Evolutionary conservation across 2,113 vertebrate species (phyloP).

Genomic region (Nycticebus coucang): DNA sequence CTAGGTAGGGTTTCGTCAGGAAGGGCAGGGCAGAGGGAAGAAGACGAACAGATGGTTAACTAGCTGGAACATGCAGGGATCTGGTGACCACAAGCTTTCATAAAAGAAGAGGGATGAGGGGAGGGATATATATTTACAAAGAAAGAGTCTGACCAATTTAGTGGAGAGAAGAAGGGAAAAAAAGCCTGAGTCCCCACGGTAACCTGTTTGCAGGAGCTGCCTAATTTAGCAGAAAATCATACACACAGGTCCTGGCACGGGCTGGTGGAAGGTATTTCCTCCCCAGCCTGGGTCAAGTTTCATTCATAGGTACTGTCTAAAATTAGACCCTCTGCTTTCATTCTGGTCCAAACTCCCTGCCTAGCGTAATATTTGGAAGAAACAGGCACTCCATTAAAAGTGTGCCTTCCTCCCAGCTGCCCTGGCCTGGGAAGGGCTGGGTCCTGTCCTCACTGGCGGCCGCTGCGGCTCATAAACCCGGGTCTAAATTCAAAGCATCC

Average conservation of each 20-base stretch:
- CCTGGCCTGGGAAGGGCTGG: conserved; percentile 68
- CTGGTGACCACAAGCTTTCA: conserved; percentile 50
- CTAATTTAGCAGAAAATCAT: conserved; percentile 86
- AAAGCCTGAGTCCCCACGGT: conserved; percentile 80
- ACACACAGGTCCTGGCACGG: conserved; percentile 81
- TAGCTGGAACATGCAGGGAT: background rate
- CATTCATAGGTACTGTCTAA: conserved; percentile 89
- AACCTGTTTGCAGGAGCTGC: conserved; percentile 85
- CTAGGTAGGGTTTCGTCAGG: background rate
- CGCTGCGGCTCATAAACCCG: conserved; percentile 70
- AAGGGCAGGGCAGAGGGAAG: background rate
- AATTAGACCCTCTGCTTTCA: conserved; percentile 87
- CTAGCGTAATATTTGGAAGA: conserved; percentile 83
- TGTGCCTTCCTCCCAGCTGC: conserved; percentile 73
- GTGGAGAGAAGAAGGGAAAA: conserved; percentile 64
- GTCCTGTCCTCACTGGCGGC: conserved; percentile 67
- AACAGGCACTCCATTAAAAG: conserved; percentile 80
- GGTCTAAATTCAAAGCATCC: conserved; percentile 78
- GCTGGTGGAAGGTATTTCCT: conserved; percentile 86
- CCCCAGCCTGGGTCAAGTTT: conserved; percentile 85
- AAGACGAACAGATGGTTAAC: background rate
- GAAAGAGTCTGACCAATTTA: conserved; percentile 55
- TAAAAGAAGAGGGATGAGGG: background rate
- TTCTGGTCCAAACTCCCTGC: conserved; percentile 85
- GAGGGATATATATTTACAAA: conserved; percentile 47